Conservation (phyloP, 2,797 vertebrate genomes). For the Rachycentron canadum region DNA sequence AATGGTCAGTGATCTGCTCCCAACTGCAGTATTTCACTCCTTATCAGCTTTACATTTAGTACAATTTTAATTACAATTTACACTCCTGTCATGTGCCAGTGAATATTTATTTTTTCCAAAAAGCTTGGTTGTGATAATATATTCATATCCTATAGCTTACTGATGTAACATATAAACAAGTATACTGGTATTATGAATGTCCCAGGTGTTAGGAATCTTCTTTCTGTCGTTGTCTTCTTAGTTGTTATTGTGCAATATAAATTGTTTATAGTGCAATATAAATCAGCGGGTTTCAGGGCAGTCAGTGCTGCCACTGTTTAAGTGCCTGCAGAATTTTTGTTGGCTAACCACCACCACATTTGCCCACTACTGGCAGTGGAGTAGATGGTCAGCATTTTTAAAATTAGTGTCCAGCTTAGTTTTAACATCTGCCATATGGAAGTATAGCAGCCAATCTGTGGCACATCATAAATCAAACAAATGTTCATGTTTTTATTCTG, state of each 20-base stretch:
- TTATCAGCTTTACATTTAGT: slow-evolving; percentile 37
- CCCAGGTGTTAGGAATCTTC: slow-evolving; percentile 67
- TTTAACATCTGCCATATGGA: slow-evolving; percentile 39
- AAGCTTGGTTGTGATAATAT: slow-evolving; percentile 30
- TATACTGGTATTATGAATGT: slow-evolving; percentile 55
- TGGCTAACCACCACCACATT: slow-evolving; percentile 64
- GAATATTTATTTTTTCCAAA: slow-evolving; percentile 25
- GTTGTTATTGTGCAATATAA: slow-evolving; percentile 80
- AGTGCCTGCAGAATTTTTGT: slow-evolving; percentile 72
- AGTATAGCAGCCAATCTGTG: slow-evolving; percentile 18
- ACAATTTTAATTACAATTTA: slow-evolving; percentile 7
- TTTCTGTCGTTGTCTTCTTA: slow-evolving; percentile 71
- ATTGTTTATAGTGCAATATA: slow-evolving; percentile 77
- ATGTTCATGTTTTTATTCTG: slow-evolving; percentile 27
- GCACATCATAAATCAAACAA: slow-evolving; percentile 46
- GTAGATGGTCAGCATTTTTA: slow-evolving; percentile 58
- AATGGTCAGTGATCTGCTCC: slow-evolving; percentile 15
- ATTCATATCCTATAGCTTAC: slow-evolving; percentile 22
- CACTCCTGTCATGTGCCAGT: background rate
- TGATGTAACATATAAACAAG: slow-evolving; percentile 36
- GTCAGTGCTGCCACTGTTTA: slow-evolving; percentile 67
- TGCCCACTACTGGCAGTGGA: slow-evolving; percentile 33
- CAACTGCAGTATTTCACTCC: slow-evolving; percentile 16
- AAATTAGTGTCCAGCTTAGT: slow-evolving; percentile 57
- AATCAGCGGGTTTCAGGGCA: slow-evolving; percentile 75